Evolutionary conservation across 2,797 vertebrate species (phyloP), one percentile per base, ranked within the genome.

Genomic region (Fistularia tabacaria): DNA sequence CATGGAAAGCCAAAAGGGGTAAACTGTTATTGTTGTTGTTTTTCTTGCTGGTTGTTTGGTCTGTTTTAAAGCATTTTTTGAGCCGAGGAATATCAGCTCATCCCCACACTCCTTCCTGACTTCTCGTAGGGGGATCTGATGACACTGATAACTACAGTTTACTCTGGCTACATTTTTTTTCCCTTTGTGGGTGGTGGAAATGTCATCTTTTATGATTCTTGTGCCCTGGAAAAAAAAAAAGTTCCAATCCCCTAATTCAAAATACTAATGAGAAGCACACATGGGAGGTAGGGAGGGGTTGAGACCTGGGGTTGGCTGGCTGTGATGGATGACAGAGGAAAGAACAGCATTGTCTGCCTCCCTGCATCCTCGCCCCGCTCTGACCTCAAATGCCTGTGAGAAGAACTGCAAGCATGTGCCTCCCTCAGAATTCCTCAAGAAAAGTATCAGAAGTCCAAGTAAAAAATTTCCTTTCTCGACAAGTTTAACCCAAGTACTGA

Each of bases 211-310:
- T 81, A 76, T 44, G 13, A 83, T 59, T 25, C 25, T 25, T 25
- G 25, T 25, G 25, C 25, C 66, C 77, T 77, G 82, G 73, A 75
- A 83, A 73, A 79, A 80, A 73, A 61, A 41, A 71, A n/a, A n/a
- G n/a, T n/a, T n/a, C n/a, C n/a, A n/a, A 73, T 73, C 44, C 55
- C 47, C 57, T 12, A 11, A 50, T 68, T 68, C 54, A 76, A 74
- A 67, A 59, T 44, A 1, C 67, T 85, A 80, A 85, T 78, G 75
- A 82, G 79, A 85, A 78, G 62, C 72, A 80, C 69, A 80, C 71
- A 66, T 36, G 12, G 56, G 62, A 47, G 46, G 50, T 13, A 39
- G 55, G 39, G 59, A 64, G 15, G 59, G 46, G 44, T 38, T 57
- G 53, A 55, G 50, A 62, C 68, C 75, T 13, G n/a, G 12, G 13